These are phyloP conservation scores for Tiliqua scincoides DNA, from an alignment of 2,113 vertebrate genomes.

Conservation along the genomic window DNA sequence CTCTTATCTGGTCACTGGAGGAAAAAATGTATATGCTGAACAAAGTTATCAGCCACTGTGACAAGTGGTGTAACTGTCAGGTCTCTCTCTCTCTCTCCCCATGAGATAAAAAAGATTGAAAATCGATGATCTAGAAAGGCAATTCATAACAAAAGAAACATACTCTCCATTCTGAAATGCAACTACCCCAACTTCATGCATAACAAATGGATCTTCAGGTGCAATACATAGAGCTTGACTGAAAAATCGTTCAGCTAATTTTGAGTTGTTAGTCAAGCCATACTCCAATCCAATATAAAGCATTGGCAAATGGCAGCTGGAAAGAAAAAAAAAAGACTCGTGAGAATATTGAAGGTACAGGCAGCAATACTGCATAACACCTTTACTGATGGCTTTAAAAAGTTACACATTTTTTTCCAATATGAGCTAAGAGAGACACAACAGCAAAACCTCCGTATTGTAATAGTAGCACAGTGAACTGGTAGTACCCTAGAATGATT, in stretches of 20 bases:
- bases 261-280: constrained; percentile 98
- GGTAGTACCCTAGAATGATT: neutral
- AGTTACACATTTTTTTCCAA: neutral
- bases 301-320: constrained; percentile 96
- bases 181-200: constrained; percentile 97
- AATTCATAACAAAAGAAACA: constrained; percentile 65
- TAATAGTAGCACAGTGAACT: neutral
- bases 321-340: constrained; percentile 21
- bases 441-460: neutral
- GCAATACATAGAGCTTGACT: constrained; percentile 98
- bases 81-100: too few species aligned
- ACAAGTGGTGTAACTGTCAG: neutral
- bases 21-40: neutral
- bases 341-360: neutral
- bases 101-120: too few species aligned
- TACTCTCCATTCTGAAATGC: constrained; percentile 99
- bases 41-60: neutral
- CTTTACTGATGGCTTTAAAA: neutral
- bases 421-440: neutral
- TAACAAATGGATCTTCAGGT: constrained; percentile 97
- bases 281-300: constrained; percentile 98
- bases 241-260: constrained; percentile 96
- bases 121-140: neutral
- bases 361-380: neutral
- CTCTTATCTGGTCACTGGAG: neutral